Conservation (phyloP, 92 coral and sea anemone genomes). For the Epizoanthus fatuus region DNA sequence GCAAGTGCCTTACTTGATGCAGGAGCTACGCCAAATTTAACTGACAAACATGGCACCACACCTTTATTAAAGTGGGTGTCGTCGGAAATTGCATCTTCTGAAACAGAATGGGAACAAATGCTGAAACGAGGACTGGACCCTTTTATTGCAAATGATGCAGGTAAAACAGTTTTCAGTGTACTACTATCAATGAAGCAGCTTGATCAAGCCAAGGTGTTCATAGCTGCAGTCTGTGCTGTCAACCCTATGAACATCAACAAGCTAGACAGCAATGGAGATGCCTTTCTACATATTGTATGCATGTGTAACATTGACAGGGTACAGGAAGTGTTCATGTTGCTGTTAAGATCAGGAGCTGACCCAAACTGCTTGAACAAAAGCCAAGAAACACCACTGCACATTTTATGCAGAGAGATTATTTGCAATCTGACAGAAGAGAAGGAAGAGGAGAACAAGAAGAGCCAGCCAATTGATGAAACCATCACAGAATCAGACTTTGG, state of each 20-base stretch:
- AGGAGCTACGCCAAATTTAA: neutral
- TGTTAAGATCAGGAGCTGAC: slow-evolving; percentile 4
- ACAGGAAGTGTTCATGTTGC: neutral
- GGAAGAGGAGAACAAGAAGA: neutral
- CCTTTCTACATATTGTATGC: neutral
- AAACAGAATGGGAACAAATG: slow-evolving; percentile 4
- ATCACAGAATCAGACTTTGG: neutral
- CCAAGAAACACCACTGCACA: neutral
- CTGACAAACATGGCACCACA: neutral
- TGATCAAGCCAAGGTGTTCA: slow-evolving; percentile 14
- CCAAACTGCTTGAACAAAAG: neutral
- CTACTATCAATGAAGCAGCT: neutral
- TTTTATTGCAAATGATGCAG: slow-evolving; percentile 11
- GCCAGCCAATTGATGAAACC: neutral
- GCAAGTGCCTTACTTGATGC: neutral
- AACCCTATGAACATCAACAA: neutral
- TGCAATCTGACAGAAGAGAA: neutral
- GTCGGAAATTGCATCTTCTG: neutral
- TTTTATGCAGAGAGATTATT: neutral
- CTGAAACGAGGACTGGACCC: slow-evolving; percentile 4
- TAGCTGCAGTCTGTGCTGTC: neutral
- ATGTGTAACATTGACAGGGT: neutral
- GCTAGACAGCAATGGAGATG: slow-evolving; percentile 2
- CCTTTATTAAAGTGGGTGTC: slow-evolving; percentile 8
- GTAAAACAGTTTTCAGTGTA: slow-evolving; percentile 1